Base-by-base conservation (phyloP, 2,797 vertebrate species). In the Dendrocincla fuliginosa region DNA sequence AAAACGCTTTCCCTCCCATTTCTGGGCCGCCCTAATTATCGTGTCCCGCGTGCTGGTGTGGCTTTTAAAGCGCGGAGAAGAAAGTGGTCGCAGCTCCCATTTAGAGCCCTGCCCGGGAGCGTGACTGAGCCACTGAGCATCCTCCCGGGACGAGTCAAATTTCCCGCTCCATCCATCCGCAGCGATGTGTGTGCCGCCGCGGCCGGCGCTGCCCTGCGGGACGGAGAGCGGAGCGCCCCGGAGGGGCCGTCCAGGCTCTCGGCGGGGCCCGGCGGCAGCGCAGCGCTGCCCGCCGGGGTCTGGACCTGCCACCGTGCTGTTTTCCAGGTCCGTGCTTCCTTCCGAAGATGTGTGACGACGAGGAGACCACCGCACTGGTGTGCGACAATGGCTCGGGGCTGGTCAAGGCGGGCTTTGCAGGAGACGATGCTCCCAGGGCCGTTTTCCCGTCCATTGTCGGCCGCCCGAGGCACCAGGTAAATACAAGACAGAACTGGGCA, bases 371-470 rank as follows among this genome's bases (percentile, higher is more conserved):
- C 10, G 99, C 99, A 17, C 97, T 99, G 86, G 99, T 99, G 97
- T 99, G 99, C 65, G 99, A 99, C 94, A 99, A 99, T 13, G 99
- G 99, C 82, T 99, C 99, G 2, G 99, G 99, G 76, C 98, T 99
- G 96, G 99, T 99, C 76, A 99, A 99, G 97, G 99, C 99, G 18
- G 99, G 99, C 59, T 99, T 99, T 90, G 99, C 99, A 1, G 99
- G 99, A 7, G 99, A 99, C 65, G 99, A 99, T 69, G 99, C 99
- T 28, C 99, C 99, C 24, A 98, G 99, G 14, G 99, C 99, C 2
- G 99, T 99, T 68, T 99, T 99, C 93, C 99, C 99, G 0, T 99
- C 99, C 92, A 99, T 99, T 47, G 99, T 99, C 25, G 99, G 99
- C 84, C 98, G 99, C 91, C 99, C 99, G 12, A 98, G 99, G 94